Percentiles rank a stretch among this genome's conserved stretches.
phyloP scores from a whole-genome alignment of 2,113 vertebrate genomes.

The Tamias sibiricus region DNA sequence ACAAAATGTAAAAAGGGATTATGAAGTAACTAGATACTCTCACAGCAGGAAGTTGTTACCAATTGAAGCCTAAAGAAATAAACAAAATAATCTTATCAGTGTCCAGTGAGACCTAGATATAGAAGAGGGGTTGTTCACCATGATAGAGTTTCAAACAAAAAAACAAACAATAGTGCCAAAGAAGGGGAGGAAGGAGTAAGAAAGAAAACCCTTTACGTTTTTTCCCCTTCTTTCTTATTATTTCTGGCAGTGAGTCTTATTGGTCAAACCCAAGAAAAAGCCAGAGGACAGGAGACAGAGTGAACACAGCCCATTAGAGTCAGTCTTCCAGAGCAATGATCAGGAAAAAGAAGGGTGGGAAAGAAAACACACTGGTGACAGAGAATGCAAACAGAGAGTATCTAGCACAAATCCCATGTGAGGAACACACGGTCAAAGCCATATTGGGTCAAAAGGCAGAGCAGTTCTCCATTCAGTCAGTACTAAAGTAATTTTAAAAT shows the following conservation, averaged over 20 bases:
- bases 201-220: background rate
- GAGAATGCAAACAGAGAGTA: background rate
- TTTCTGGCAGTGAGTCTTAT: background rate
- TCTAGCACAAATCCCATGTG: background rate
- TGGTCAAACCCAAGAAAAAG: background rate
- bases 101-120: background rate
- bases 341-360: background rate
- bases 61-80: background rate
- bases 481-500: background rate
- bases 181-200: background rate
- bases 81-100: background rate
- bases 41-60: background rate
- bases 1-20: background rate
- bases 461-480: background rate
- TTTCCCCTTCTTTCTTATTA: background rate
- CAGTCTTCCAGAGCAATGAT: background rate
- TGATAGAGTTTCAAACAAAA: background rate
- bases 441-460: background rate
- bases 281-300: background rate
- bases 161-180: background rate
- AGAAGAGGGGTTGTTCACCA: background rate
- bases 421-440: background rate
- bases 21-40: background rate
- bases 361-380: background rate
- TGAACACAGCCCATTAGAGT: background rate